Base-by-base conservation (phyloP, 2,888 invertebrate genomes). In the Drosophila infuscata region DNA sequence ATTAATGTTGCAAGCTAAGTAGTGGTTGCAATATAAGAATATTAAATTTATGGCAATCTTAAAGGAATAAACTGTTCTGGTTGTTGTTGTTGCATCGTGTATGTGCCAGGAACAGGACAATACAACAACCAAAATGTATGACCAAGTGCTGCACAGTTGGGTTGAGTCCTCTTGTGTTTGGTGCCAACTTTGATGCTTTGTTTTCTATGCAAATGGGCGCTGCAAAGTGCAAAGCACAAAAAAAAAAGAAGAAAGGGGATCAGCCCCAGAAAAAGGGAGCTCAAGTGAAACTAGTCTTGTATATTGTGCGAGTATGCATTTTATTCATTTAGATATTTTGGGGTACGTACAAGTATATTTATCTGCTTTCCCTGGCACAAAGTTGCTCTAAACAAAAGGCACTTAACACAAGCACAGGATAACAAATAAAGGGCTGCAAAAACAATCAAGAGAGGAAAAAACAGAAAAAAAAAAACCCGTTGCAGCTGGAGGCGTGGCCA, bases 271-370 rank as follows among this genome's bases (percentile, higher is more conserved):
- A 53, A 70, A 75, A 32, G 46, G 71, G 72, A 38, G 70, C 57
- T 81, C 84, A 81, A 84, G 84, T 72, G 33, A 36, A 70, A 57
- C 72, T 56, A 59, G 53, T 66, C 36, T 38, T 36, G 17, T 29
- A 30, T n/a, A 30, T 30, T 57, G 20, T 41, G 41, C 20, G 30
- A 32, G 32, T 57, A 79, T 83, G 77, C 77, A 81, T 74, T 82
- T 76, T 74, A 85, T 79, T 82, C 76, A 82, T 75, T 82, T 82
- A 76, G 61, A 71, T 79, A 70, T 76, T 73, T 61, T 25, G 25
- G 51, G 33, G 33, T 57, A 53, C 43, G 48, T 54, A n/a, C 38
- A 38, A 56, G 38, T 54, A 56, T 74, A 75, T 76, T 77, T 76
- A 75, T 81, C 57, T 71, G 67, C 57, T 70, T 61, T 48, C 78